A percentile compares a stretch with the other conserved stretches of the same genome.
These are phyloP conservation scores for Onychostruthus taczanowskii DNA, from an alignment of 2,113 vertebrate genomes.

Conservation along the genomic window DNA sequence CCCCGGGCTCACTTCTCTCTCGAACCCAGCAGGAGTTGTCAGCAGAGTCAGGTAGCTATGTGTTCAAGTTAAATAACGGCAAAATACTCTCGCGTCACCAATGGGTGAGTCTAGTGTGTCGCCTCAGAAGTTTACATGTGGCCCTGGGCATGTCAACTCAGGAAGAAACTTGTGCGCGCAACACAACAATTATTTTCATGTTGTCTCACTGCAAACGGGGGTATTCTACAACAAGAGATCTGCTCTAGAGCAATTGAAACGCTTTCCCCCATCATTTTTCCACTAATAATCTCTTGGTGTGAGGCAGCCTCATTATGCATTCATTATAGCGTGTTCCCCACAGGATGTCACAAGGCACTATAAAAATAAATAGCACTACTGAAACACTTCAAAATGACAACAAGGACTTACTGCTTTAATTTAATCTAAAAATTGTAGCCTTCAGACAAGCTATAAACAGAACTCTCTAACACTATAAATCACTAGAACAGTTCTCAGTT, in stretches of 20 bases:
- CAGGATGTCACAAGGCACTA: not conserved
- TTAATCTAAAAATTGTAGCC: not conserved
- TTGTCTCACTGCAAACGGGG: fast-evolving
- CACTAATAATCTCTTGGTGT: not conserved
- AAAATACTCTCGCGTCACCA: fast-evolving
- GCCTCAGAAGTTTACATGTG: not conserved
- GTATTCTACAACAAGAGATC: not conserved
- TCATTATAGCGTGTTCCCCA: not conserved
- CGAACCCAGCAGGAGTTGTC: fast-evolving
- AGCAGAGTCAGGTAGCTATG: fast-evolving
- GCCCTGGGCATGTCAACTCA: not conserved
- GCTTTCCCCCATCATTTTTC: not conserved
- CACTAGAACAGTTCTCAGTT: not conserved
- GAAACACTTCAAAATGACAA: not conserved
- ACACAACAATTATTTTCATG: not conserved
- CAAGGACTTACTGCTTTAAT: slow-evolving; percentile 6
- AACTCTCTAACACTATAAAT: not conserved
- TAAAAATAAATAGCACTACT: not conserved
- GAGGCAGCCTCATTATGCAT: not conserved
- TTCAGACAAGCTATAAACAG: not conserved
- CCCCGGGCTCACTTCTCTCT: fast-evolving
- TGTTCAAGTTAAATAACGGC: not conserved
- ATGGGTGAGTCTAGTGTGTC: fast-evolving
- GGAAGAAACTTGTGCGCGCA: not conserved
- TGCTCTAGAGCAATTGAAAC: not conserved